Conservation (phyloP, 2,797 vertebrate species). For the Oreochromis mossambicus region DNA sequence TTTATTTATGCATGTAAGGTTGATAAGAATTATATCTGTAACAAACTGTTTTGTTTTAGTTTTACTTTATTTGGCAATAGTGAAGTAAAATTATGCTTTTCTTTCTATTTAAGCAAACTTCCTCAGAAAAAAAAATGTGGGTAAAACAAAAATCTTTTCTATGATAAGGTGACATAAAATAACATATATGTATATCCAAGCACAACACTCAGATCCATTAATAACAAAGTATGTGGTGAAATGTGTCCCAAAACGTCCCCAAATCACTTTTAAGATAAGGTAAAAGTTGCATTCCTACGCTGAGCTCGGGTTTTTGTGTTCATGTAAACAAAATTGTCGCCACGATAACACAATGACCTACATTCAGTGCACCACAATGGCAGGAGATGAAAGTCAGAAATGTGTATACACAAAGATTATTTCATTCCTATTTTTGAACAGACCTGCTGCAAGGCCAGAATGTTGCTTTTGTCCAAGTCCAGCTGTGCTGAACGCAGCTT, state of each 20-base stretch:
- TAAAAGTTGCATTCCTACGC: neutral
- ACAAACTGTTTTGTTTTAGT: neutral
- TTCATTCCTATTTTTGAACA: neutral
- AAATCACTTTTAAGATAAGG: neutral
- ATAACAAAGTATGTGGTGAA: neutral
- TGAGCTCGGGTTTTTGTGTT: neutral
- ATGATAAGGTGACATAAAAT: neutral
- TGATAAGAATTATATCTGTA: neutral
- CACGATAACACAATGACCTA: neutral
- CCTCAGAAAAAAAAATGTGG: neutral
- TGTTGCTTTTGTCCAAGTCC: conserved; percentile 89
- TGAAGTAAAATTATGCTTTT: neutral
- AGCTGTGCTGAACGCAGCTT: conserved; percentile 85
- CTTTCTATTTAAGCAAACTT: neutral
- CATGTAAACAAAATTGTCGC: neutral
- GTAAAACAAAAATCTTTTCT: neutral
- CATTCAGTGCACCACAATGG: neutral
- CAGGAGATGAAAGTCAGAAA: neutral
- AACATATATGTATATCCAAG: neutral
- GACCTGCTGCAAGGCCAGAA: conserved; percentile 92
- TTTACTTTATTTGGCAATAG: neutral
- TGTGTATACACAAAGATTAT: neutral
- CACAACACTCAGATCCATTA: neutral
- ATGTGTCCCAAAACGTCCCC: neutral
- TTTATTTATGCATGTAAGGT: neutral